Conservation (phyloP, 2,797 vertebrate species). For the Pteropus rufus region DNA sequence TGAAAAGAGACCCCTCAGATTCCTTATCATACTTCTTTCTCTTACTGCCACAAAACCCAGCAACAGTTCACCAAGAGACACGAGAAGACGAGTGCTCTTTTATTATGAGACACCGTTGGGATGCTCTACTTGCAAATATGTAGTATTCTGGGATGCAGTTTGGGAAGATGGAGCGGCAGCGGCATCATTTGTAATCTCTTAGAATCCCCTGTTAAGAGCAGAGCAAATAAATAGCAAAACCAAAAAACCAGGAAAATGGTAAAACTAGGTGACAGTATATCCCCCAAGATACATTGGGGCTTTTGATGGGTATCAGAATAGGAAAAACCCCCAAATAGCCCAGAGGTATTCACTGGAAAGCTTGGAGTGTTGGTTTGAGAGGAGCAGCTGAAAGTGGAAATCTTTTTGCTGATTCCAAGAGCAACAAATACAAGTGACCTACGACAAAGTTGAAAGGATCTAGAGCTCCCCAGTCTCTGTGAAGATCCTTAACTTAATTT, state of each 20-base stretch:
- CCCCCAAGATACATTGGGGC: background rate
- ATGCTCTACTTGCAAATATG: background rate
- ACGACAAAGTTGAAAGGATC: accelerated
- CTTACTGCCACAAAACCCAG: background rate
- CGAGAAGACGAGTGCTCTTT: background rate
- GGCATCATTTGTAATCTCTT: background rate
- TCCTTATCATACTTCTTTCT: background rate
- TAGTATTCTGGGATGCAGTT: background rate
- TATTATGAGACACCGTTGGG: background rate
- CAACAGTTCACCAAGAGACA: background rate
- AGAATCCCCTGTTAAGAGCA: background rate
- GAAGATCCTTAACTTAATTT: background rate
- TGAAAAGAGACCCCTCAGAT: background rate
- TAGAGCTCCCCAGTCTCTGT: background rate
- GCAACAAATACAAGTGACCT: too few relatives aligned
- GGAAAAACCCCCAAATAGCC: background rate
- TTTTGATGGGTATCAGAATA: background rate
- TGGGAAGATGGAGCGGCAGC: background rate
- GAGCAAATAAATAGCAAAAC: background rate
- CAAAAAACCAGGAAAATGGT: background rate
- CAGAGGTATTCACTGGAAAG: background rate
- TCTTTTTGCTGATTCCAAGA: background rate
- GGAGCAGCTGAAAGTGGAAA: background rate
- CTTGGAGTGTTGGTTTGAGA: accelerated
- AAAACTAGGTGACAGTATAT: background rate